Evolutionary conservation across 1,140 invertebrate species (phyloP).

Genomic region (Cotesia glomerata): DNA sequence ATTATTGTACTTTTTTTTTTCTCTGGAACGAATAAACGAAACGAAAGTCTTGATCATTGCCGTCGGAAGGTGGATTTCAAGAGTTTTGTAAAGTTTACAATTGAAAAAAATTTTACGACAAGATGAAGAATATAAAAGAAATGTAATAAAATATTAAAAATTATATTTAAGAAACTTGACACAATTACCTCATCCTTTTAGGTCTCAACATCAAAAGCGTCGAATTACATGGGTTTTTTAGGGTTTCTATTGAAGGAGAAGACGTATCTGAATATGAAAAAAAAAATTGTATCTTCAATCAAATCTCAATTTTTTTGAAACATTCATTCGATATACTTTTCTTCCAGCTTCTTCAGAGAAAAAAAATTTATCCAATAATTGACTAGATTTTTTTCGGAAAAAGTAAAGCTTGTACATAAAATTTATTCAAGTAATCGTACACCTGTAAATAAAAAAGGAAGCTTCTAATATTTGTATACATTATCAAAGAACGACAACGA

Average conservation of each 20-base stretch:
- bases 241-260: background rate
- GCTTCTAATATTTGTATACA: background rate
- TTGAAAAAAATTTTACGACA: background rate
- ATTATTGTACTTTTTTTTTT: too few species aligned
- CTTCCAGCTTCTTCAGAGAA: too few species aligned
- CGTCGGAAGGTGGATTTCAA: too few species aligned
- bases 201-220: background rate
- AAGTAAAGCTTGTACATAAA: too few species aligned
- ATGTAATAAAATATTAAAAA: background rate
- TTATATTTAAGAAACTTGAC: background rate
- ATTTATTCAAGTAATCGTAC: too few species aligned
- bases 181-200: background rate
- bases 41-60: too few species aligned
- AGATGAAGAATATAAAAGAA: background rate
- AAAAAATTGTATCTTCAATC: background rate
- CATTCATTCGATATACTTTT: too few species aligned
- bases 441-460: too few species aligned
- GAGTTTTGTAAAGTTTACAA: background rate
- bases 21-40: too few species aligned
- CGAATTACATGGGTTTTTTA: background rate
- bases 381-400: too few species aligned
- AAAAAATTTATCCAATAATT: too few species aligned
- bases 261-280: background rate
- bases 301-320: too few species aligned
- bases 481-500: background rate